Conservation (phyloP, 2,797 vertebrate genomes). For the Pyrocephalus nanus region DNA sequence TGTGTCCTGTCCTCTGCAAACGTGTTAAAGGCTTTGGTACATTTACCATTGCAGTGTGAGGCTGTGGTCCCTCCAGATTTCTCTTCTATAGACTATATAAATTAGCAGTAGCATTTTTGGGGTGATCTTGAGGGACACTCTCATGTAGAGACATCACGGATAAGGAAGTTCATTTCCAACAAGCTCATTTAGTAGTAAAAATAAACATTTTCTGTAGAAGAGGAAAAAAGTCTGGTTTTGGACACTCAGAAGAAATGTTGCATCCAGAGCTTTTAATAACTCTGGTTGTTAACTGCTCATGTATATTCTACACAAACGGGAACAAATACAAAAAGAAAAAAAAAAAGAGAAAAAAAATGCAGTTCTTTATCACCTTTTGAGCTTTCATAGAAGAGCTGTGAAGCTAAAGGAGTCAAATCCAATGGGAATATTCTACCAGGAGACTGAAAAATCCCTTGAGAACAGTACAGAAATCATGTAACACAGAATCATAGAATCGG, state of each 20-base stretch:
- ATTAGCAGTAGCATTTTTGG: neutral
- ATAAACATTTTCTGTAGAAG: neutral
- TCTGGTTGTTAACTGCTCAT: neutral
- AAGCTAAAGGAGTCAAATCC: neutral
- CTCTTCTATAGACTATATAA: neutral
- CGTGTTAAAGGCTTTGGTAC: neutral
- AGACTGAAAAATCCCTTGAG: neutral
- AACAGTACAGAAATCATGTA: neutral
- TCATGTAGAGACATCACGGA: neutral
- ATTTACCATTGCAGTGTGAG: neutral
- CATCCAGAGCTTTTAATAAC: neutral
- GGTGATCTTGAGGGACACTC: neutral
- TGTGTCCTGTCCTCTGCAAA: neutral
- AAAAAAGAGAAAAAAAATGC: neutral
- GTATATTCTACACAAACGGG: neutral
- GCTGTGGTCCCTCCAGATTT: neutral
- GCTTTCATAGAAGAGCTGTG: neutral
- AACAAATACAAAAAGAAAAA: neutral
- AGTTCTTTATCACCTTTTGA: neutral
- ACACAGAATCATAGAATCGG: neutral
- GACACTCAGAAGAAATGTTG: neutral
- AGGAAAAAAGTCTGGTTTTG: neutral
- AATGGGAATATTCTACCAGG: neutral
- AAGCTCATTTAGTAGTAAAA: neutral
- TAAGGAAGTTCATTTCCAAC: neutral